phyloP scores from a whole-genome alignment of 2,797 vertebrate species.

The Labeo calbasu region DNA sequence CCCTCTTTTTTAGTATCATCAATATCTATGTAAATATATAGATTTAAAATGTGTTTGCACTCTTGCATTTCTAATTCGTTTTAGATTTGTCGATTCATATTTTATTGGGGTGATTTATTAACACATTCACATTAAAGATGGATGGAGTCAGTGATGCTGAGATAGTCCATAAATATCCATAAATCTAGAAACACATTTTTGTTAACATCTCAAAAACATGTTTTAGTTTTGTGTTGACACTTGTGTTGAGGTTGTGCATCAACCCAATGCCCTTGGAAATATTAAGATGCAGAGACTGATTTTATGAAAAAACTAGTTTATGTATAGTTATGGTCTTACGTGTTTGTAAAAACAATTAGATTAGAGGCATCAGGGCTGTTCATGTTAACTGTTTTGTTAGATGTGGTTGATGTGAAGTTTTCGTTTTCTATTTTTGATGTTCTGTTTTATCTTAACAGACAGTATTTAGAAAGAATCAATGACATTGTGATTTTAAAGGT shows the following conservation, averaged over 20 bases:
- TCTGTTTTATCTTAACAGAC: not conserved
- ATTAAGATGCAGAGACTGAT: not conserved
- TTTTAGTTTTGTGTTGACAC: not conserved
- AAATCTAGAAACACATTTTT: not conserved
- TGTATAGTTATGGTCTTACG: no score
- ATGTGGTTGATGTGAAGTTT: not conserved
- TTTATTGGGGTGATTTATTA: not conserved
- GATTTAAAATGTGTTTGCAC: not conserved
- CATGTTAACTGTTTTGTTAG: not conserved
- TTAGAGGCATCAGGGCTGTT: not conserved
- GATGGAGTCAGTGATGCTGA: not conserved
- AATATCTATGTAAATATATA: not conserved
- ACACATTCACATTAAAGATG: slow-evolving; percentile 10
- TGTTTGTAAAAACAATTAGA: no score
- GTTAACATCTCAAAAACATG: not conserved
- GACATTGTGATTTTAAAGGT: not conserved
- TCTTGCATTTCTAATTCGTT: not conserved
- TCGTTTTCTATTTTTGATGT: not conserved
- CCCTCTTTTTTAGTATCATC: not conserved
- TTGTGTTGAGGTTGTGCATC: not conserved
- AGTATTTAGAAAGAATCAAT: not conserved
- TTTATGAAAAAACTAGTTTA: not conserved
- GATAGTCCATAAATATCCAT: not conserved
- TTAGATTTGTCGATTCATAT: slow-evolving; percentile 6
- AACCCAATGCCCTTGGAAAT: not conserved